A percentile compares a stretch with the other conserved stretches of the same genome.
phyloP scores from a whole-genome alignment of 2,797 vertebrate genomes.

The Pseudotriccus pelzelni region DNA sequence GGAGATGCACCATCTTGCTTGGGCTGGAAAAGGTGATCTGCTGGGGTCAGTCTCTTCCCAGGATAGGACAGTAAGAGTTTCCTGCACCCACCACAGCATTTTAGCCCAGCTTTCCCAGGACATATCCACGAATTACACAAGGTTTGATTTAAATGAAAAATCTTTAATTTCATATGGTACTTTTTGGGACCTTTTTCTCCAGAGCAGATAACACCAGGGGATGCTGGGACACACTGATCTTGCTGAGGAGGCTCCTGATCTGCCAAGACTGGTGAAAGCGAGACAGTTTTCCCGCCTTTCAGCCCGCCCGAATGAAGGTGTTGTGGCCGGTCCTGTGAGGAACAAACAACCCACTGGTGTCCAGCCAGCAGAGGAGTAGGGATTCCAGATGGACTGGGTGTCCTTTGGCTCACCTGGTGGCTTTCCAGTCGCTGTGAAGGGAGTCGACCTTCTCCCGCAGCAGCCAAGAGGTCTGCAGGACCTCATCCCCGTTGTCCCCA shows the following conservation, averaged over 20 bases:
- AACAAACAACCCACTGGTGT: neutral
- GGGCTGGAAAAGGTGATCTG: neutral
- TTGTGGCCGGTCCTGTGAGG: neutral
- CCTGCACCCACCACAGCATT: accelerated
- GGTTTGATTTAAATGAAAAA: neutral
- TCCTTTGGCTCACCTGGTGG: slow-evolving; percentile 2
- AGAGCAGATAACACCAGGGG: neutral
- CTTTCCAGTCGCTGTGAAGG: neutral
- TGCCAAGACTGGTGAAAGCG: accelerated
- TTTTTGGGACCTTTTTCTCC: too few relatives aligned
- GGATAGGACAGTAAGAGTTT: neutral
- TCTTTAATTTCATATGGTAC: accelerated
- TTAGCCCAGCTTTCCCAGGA: neutral
- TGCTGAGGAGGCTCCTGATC: accelerated
- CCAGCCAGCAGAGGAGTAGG: accelerated
- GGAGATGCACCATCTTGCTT: neutral
- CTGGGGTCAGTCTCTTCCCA: neutral
- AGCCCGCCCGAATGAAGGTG: neutral
- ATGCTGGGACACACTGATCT: neutral
- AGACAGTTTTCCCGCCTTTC: neutral
- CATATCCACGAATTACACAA: neutral
- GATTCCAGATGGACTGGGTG: accelerated
- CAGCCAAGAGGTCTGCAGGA: slow-evolving; percentile 19
- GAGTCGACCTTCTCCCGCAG: neutral
- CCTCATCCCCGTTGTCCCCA: accelerated